Evolutionary conservation across 1,140 invertebrate species (phyloP).

Genomic region (Drosophila teissieri): DNA sequence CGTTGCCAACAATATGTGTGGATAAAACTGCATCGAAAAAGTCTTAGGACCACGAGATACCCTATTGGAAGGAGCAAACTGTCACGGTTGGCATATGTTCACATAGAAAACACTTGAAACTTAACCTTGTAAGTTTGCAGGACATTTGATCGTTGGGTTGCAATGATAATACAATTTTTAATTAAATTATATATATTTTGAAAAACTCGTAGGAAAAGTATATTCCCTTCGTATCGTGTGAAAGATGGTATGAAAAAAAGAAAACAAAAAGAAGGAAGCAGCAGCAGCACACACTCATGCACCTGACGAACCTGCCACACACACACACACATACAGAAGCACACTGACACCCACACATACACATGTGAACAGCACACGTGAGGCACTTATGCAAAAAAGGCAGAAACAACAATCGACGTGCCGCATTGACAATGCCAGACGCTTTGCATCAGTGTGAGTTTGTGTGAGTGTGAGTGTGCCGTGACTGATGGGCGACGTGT

Average conservation of each 20-base stretch:
- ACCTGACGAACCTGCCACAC: slow-evolving; percentile 51
- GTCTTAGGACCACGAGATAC: neutral
- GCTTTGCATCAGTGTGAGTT: slow-evolving; percentile 32
- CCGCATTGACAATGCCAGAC: slow-evolving; percentile 79
- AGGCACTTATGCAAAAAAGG: slow-evolving; percentile 80
- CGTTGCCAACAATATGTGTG: slow-evolving; percentile 51
- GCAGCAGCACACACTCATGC: slow-evolving; percentile 3
- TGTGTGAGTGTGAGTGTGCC: slow-evolving; percentile 21
- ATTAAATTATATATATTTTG: no score
- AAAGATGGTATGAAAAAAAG: neutral
- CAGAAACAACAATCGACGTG: slow-evolving; percentile 79
- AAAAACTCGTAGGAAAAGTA: neutral
- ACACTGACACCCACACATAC: neutral
- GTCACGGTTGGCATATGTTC: neutral
- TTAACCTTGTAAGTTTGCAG: no score
- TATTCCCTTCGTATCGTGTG: neutral
- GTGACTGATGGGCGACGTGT: slow-evolving; percentile 76
- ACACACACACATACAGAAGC: slow-evolving; percentile 20
- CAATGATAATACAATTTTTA: no score
- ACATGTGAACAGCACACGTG: slow-evolving; percentile 35
- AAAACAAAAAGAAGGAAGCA: slow-evolving; percentile 12
- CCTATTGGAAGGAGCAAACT: no score
- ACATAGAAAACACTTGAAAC: no score
- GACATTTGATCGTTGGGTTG: no score
- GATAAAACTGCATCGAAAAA: slow-evolving; percentile 6